A percentile compares a stretch with the other conserved stretches of the same genome.
phyloP scores from a whole-genome alignment of 1,140 invertebrate genomes.

The Colletes latitarsis region DNA sequence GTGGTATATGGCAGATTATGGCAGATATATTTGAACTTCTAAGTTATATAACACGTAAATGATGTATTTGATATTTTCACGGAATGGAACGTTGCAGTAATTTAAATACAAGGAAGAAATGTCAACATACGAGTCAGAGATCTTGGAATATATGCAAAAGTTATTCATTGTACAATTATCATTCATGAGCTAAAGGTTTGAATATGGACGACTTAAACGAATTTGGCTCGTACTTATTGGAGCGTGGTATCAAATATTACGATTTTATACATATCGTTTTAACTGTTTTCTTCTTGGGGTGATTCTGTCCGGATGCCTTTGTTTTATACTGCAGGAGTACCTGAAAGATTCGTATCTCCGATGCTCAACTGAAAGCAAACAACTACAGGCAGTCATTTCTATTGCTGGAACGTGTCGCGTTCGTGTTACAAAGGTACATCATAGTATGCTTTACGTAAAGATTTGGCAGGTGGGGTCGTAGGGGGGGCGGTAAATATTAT shows the following conservation, averaged over 20 bases:
- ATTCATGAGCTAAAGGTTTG: slow-evolving; percentile 1
- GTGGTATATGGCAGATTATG: not conserved
- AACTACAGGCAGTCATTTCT: slow-evolving; percentile 12
- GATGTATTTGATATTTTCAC: not conserved
- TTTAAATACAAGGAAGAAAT: slow-evolving; percentile 10
- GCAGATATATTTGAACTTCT: not conserved
- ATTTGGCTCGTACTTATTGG: not conserved
- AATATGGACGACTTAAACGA: not conserved
- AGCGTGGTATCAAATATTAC: slow-evolving; percentile 5
- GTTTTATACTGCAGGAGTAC: slow-evolving; percentile 38
- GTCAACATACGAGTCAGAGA: not conserved
- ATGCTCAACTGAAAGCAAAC: not conserved
- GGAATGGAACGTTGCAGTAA: not conserved
- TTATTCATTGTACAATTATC: not conserved
- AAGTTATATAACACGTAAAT: slow-evolving; percentile 4
- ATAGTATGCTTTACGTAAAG: slow-evolving; percentile 21
- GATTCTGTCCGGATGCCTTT: slow-evolving; percentile 23
- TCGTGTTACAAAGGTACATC: not conserved
- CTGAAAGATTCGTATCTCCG: slow-evolving; percentile 5
- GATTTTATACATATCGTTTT: slow-evolving; percentile 20
- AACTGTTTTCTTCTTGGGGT: not conserved
- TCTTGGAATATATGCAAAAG: slow-evolving; percentile 8
- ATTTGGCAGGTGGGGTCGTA: too few relatives aligned
- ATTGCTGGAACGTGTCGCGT: slow-evolving; percentile 18
- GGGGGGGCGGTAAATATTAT: slow-evolving; percentile 14